Conservation (phyloP, 2,888 invertebrate genomes). For the Sinotaia quadrata region DNA sequence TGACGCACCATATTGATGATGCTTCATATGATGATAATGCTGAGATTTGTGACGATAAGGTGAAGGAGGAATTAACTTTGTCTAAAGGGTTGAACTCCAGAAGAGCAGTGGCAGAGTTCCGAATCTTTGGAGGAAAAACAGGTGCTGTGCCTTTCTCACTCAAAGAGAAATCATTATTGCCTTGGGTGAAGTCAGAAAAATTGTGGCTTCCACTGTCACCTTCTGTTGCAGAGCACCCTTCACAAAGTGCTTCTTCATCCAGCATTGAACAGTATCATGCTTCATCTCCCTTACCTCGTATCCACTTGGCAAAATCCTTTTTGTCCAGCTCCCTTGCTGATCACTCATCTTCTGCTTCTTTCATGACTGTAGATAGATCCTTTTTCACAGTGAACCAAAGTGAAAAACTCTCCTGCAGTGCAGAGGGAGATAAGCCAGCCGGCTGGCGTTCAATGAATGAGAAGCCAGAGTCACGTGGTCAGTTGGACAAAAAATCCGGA, state of each 20-base stretch:
- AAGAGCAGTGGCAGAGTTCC: neutral
- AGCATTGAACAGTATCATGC: too few relatives aligned
- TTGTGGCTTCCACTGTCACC: neutral
- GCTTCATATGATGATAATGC: neutral
- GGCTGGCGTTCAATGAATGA: too few relatives aligned
- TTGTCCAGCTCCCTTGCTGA: neutral
- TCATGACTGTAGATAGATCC: neutral
- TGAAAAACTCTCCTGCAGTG: neutral
- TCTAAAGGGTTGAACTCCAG: neutral
- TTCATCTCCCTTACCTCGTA: too few relatives aligned
- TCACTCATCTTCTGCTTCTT: constrained; percentile 1
- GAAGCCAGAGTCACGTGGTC: too few relatives aligned
- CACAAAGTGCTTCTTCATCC: too few relatives aligned
- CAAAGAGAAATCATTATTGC: neutral
- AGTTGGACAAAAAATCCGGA: too few relatives aligned
- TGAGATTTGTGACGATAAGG: neutral
- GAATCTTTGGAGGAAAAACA: neutral
- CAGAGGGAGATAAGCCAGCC: neutral
- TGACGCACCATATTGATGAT: constrained; percentile 4
- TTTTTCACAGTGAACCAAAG: neutral
- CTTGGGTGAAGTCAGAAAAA: constrained; percentile 12
- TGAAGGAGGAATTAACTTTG: too few relatives aligned
- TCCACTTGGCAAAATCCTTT: too few relatives aligned
- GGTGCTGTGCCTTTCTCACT: neutral
- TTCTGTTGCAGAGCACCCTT: too few relatives aligned